phyloP scores from a whole-genome alignment of 2,113 vertebrate species.

The Hemibates koningsi region DNA sequence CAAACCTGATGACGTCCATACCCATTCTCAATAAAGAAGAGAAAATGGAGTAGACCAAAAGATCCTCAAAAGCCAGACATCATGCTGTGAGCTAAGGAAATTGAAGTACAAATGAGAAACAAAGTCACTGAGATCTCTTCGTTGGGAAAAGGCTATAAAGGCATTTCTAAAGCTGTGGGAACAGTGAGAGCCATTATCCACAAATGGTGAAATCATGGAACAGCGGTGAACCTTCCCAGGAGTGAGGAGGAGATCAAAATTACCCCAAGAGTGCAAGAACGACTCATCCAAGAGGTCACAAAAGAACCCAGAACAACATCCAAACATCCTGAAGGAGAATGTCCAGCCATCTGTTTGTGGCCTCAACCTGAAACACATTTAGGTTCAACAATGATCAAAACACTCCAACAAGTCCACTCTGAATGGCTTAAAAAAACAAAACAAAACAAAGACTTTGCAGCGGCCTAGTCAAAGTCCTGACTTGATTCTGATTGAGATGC shows the following conservation, averaged over 20 bases:
- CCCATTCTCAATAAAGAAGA: background rate
- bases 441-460: too few relatives aligned
- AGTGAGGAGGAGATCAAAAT: background rate
- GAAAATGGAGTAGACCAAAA: background rate
- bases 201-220: fast-evolving
- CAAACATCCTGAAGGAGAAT: background rate
- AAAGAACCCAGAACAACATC: background rate
- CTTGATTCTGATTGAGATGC: too few relatives aligned
- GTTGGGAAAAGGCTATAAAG: background rate
- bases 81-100: background rate
- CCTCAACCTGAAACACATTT: background rate
- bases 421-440: too few relatives aligned
- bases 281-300: background rate
- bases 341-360: background rate
- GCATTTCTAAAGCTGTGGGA: background rate
- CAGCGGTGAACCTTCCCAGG: background rate
- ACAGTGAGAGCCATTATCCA: background rate
- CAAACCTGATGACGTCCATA: background rate
- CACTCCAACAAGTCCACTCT: background rate
- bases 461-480: too few relatives aligned
- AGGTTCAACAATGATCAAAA: background rate
- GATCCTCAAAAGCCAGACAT: background rate
- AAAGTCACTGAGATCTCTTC: fast-evolving
- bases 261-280: background rate
- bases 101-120: background rate